Percentiles rank a stretch among this genome's conserved stretches.
phyloP scores from a whole-genome alignment of 2,888 invertebrate species.

The Scotopteryx bipunctaria region DNA sequence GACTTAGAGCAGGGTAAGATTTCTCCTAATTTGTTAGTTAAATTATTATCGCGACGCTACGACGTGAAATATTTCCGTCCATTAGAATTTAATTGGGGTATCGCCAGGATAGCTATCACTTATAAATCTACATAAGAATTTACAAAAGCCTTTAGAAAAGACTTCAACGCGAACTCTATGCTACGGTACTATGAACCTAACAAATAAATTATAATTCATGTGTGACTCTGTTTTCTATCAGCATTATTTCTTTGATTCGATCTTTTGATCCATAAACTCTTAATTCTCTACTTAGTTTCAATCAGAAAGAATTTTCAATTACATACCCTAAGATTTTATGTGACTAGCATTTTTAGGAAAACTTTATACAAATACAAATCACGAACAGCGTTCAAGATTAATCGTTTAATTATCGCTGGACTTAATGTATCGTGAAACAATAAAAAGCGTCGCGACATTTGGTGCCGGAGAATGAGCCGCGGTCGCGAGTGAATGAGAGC shows the following conservation, averaged over 20 bases:
- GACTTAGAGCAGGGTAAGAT: constrained; percentile 81
- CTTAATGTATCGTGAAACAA: constrained; percentile 62
- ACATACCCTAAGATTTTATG: too few relatives aligned
- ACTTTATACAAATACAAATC: constrained; percentile 40
- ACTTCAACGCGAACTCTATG: constrained; percentile 28
- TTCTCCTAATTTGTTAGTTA: constrained; percentile 80
- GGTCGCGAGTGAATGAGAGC: not conserved
- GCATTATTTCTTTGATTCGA: too few relatives aligned
- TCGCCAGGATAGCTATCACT: constrained; percentile 10
- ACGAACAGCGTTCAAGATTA: constrained; percentile 46
- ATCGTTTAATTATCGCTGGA: constrained; percentile 58
- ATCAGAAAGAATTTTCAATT: not conserved
- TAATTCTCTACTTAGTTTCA: not conserved
- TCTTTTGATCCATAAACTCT: too few relatives aligned
- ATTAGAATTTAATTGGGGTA: constrained; percentile 45
- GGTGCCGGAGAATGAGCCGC: constrained; percentile 26
- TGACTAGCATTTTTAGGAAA: constrained; percentile 20
- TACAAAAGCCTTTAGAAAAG: constrained; percentile 20
- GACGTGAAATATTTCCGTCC: constrained; percentile 51
- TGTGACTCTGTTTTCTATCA: too few relatives aligned
- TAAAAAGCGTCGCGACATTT: constrained; percentile 38
- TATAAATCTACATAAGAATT: not conserved
- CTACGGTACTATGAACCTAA: not conserved
- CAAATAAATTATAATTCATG: too few relatives aligned
- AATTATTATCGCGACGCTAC: constrained; percentile 70